phyloP scores from a whole-genome alignment of 2,113 vertebrate genomes.

The Asarcornis scutulata region DNA sequence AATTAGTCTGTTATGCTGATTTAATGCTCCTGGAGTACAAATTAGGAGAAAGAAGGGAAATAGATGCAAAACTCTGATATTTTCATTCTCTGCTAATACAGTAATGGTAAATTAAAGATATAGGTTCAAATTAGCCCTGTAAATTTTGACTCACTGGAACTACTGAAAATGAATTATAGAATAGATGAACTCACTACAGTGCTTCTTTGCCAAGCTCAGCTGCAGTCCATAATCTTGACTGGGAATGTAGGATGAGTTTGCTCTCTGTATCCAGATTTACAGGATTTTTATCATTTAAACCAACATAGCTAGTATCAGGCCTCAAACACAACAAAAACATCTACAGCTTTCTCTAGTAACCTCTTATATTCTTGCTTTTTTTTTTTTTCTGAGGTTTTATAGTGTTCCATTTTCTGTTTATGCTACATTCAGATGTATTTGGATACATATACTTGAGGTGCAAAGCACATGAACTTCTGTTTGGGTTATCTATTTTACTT shows the following conservation, averaged over 20 bases:
- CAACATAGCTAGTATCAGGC: neutral
- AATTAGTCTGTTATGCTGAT: neutral
- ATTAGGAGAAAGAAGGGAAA: neutral
- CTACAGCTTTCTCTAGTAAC: neutral
- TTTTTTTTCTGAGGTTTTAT: neutral
- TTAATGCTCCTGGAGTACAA: neutral
- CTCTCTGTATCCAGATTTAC: neutral
- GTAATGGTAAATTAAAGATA: neutral
- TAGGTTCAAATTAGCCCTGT: neutral
- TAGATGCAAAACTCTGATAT: neutral
- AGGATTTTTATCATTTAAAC: neutral
- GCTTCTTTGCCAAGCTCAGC: neutral
- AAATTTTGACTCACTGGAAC: neutral
- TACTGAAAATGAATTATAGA: neutral
- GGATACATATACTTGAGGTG: neutral
- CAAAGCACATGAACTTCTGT: neutral
- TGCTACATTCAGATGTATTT: rapidly evolving
- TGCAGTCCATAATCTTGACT: neutral
- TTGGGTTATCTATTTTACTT: neutral
- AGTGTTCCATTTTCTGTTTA: neutral
- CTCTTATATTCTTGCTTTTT: neutral
- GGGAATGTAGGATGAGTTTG: neutral
- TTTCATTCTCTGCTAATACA: neutral
- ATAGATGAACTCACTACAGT: neutral
- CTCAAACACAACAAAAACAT: neutral